These are phyloP conservation scores for Zoanthus sansibaricus DNA, from an alignment of 92 coral and sea anemone genomes.

Conservation along the genomic window DNA sequence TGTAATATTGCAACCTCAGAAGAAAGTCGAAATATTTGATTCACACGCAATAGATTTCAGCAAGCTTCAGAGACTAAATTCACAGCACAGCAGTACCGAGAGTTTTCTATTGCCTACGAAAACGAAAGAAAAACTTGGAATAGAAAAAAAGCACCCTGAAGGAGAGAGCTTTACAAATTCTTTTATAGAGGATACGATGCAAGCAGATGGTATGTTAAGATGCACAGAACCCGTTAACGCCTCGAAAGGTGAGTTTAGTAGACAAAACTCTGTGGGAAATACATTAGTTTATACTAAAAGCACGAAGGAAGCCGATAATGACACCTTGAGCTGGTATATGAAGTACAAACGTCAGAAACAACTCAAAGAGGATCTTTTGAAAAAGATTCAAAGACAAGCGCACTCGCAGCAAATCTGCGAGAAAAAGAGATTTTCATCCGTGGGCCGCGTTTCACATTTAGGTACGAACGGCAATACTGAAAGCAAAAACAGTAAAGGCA, in stretches of 20 bases:
- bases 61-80: neutral
- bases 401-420: constrained; percentile 28
- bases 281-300: too few relatives aligned
- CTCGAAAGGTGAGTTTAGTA: too few relatives aligned
- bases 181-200: too few relatives aligned
- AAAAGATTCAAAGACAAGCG: constrained; percentile 63
- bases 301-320: constrained; percentile 50
- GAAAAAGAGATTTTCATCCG: constrained; percentile 20
- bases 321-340: constrained; percentile 60
- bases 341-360: constrained; percentile 62
- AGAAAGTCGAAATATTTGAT: constrained; percentile 67
- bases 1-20: constrained; percentile 40
- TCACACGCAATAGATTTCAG: constrained; percentile 77
- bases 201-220: too few relatives aligned
- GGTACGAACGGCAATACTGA: neutral
- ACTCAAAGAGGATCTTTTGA: constrained; percentile 57
- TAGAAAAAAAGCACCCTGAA: constrained; percentile 19
- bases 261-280: too few relatives aligned
- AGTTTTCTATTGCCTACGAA: neutral
- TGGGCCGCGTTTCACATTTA: neutral
- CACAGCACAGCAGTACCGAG: constrained; percentile 10
- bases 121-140: too few relatives aligned
- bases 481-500: neutral
- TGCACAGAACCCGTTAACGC: too few relatives aligned
- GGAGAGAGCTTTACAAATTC: neutral